Conservation (phyloP, 2,113 vertebrate genomes). For the Myotis brandtii region DNA sequence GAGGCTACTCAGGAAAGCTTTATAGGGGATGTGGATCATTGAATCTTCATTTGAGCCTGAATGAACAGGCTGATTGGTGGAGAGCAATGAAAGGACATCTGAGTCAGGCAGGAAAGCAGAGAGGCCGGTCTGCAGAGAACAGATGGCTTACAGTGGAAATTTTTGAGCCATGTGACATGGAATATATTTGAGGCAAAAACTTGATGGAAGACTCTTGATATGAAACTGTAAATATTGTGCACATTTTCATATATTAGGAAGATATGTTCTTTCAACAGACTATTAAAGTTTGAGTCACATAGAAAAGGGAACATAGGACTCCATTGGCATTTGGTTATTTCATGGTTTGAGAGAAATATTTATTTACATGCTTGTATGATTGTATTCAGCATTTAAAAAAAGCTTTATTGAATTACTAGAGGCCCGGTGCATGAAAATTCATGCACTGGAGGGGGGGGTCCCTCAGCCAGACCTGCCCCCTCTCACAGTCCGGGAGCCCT, state of each 20-base stretch:
- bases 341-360: conserved; percentile 13
- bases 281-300: not conserved
- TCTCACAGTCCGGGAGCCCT: too few relatives aligned
- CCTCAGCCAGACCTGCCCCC: too few relatives aligned
- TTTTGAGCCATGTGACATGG: not conserved
- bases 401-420: not conserved
- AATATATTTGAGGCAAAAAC: not conserved
- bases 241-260: not conserved
- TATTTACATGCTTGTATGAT: not conserved
- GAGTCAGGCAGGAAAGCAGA: not conserved
- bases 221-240: not conserved
- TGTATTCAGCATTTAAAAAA: not conserved
- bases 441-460: too few relatives aligned
- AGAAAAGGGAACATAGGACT: not conserved
- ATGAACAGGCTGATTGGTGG: not conserved
- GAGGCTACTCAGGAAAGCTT: not conserved
- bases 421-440: too few relatives aligned
- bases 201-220: not conserved
- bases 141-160: not conserved
- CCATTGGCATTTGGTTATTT: not conserved
- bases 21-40: not conserved
- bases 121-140: not conserved
- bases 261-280: not conserved
- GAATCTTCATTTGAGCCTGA: not conserved
- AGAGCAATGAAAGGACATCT: not conserved